These are phyloP conservation scores for Pseudoatta argentina DNA, from an alignment of 1,140 invertebrate genomes.

Conservation along the genomic window DNA sequence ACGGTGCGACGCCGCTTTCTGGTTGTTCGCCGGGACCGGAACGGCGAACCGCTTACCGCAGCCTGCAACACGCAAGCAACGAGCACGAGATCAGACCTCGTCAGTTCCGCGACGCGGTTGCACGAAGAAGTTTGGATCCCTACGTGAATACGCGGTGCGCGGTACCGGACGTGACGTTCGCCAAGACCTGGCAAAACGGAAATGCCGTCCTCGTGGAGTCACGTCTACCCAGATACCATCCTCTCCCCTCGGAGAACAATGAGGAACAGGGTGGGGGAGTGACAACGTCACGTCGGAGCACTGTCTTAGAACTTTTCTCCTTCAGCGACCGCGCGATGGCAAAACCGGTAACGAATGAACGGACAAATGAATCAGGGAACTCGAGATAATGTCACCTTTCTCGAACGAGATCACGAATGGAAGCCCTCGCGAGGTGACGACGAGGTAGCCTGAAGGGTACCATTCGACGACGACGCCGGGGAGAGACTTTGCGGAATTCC, in stretches of 20 bases:
- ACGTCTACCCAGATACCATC: neutral
- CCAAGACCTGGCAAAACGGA: neutral
- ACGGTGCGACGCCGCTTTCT: neutral
- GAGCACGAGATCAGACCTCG: neutral
- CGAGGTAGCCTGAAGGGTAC: neutral
- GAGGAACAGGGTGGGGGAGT: slow-evolving; percentile 23
- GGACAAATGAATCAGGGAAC: neutral
- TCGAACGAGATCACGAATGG: neutral
- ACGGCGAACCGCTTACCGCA: neutral
- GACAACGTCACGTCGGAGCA: slow-evolving; percentile 5
- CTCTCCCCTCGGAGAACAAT: neutral
- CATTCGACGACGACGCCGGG: slow-evolving; percentile 16
- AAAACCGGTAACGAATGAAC: neutral
- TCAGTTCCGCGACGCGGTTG: neutral
- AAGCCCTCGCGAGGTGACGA: neutral
- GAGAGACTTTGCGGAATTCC: slow-evolving; percentile 61
- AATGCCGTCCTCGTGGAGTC: slow-evolving; percentile 6
- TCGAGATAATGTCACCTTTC: neutral
- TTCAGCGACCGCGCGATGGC: neutral
- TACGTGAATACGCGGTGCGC: slow-evolving; percentile 7
- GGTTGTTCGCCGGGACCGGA: no score
- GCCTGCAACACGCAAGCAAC: slow-evolving; percentile 42
- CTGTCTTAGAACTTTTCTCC: neutral
- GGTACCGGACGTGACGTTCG: neutral
- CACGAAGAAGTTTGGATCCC: neutral